phyloP scores from a whole-genome alignment of 2,888 invertebrate genomes.

The Patella depressa region DNA sequence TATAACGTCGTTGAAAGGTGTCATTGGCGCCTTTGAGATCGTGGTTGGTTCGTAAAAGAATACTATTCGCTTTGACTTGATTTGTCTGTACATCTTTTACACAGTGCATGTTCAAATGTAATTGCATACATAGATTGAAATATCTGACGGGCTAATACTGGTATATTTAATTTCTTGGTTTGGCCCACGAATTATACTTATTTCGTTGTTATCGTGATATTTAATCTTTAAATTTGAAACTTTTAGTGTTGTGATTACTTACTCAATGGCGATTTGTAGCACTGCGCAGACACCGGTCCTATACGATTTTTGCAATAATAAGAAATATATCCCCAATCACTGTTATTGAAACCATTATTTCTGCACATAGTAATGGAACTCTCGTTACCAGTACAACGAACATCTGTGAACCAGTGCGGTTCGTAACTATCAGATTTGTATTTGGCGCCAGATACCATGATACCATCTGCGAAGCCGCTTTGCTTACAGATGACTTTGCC shows the following conservation, averaged over 20 bases:
- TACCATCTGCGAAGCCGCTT: constrained; percentile 36
- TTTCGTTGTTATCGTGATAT: no score
- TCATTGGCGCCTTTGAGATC: no score
- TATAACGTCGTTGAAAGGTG: no score
- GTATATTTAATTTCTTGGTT: no score
- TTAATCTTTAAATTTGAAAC: neutral
- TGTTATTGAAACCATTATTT: constrained; percentile 53
- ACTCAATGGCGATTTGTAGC: constrained; percentile 52
- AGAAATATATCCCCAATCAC: constrained; percentile 17
- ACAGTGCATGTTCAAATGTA: no score
- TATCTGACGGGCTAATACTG: no score
- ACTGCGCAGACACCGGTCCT: constrained; percentile 46
- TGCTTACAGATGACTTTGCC: constrained; percentile 53
- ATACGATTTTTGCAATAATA: constrained; percentile 17
- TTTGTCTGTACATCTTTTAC: no score
- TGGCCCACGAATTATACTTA: no score
- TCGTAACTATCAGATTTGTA: constrained; percentile 42
- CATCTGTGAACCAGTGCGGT: constrained; percentile 48
- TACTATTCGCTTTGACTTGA: no score
- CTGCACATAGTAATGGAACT: constrained; percentile 42
- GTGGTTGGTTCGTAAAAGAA: no score
- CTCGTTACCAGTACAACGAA: constrained; percentile 52
- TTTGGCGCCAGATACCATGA: constrained; percentile 31
- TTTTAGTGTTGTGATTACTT: constrained; percentile 19
- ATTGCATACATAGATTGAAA: no score